Conservation (phyloP, 2,888 invertebrate genomes). For the Melinaea menophilus region DNA sequence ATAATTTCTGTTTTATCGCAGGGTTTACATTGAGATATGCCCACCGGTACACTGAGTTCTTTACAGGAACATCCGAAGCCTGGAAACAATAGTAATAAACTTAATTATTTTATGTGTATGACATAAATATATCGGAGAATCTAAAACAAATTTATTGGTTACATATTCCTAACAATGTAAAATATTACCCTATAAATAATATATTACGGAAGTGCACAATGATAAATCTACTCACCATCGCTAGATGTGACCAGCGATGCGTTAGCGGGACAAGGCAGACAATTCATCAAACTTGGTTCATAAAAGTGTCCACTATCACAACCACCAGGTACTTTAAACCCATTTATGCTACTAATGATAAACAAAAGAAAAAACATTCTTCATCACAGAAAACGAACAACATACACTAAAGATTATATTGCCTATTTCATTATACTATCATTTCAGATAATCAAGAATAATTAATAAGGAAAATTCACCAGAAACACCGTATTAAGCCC, state of each 20-base stretch:
- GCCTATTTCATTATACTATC: background rate
- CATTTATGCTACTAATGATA: conserved; percentile 26
- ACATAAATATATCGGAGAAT: too few species aligned
- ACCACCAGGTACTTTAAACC: conserved; percentile 43
- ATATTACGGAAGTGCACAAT: background rate
- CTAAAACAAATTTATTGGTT: too few species aligned
- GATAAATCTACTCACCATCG: conserved; percentile 53
- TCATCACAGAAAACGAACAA: background rate
- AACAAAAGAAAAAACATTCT: conserved; percentile 14
- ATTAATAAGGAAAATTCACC: conserved; percentile 10
- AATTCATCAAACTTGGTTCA: conserved; percentile 53
- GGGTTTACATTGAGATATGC: conserved; percentile 44
- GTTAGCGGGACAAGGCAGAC: conserved; percentile 55
- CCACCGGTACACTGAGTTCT: conserved; percentile 49
- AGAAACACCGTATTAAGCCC: conserved; percentile 12
- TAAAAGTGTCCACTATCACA: conserved; percentile 55
- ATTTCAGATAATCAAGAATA: background rate
- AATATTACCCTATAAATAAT: background rate
- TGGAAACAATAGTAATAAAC: conserved; percentile 29
- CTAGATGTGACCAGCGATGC: conserved; percentile 51
- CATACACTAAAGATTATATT: background rate
- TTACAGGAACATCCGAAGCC: conserved; percentile 62
- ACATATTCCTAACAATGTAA: too few species aligned
- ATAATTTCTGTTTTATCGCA: conserved; percentile 61
- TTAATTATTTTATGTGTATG: too few species aligned